A percentile compares a stretch with the other conserved stretches of the same genome.
phyloP scores from a whole-genome alignment of 1,140 invertebrate species.

The Notospermus geniculatus region DNA sequence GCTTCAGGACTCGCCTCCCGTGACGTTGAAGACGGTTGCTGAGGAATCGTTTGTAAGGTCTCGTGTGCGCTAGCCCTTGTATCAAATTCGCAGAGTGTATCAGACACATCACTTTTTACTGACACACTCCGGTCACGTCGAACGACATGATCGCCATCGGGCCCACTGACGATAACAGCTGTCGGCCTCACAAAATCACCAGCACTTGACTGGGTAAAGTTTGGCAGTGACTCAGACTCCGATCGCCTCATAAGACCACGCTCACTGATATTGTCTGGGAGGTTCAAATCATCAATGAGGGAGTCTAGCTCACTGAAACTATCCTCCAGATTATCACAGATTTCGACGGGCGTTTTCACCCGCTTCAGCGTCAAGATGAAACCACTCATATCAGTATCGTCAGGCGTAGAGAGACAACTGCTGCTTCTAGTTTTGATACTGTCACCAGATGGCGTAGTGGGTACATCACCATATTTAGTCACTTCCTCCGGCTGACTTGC shows the following conservation, averaged over 20 bases:
- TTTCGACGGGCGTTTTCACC: conserved; percentile 17
- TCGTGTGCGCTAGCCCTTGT: not conserved
- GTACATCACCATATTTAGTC: not conserved
- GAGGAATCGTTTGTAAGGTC: conserved; percentile 3
- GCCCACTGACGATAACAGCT: not conserved
- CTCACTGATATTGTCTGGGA: not conserved
- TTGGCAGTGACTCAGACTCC: not conserved
- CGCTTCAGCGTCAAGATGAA: conserved; percentile 7
- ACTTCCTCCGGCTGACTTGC: not conserved
- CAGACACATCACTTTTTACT: too few species aligned
- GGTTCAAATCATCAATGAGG: not conserved
- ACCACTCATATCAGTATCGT: not conserved
- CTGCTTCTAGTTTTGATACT: not conserved
- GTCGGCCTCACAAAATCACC: not conserved
- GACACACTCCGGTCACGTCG: not conserved
- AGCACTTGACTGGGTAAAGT: not conserved
- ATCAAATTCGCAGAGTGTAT: not conserved
- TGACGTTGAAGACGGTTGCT: not conserved
- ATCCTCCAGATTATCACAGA: conserved; percentile 12
- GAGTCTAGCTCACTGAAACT: conserved; percentile 17
- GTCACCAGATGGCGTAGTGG: too few species aligned
- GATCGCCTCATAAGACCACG: not conserved
- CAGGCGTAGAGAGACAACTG: not conserved
- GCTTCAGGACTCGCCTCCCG: conserved; percentile 1
- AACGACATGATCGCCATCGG: not conserved